Percentiles rank a stretch among this genome's conserved stretches.
phyloP scores from a whole-genome alignment of 2,113 vertebrate genomes.

The Cairina moschata region DNA sequence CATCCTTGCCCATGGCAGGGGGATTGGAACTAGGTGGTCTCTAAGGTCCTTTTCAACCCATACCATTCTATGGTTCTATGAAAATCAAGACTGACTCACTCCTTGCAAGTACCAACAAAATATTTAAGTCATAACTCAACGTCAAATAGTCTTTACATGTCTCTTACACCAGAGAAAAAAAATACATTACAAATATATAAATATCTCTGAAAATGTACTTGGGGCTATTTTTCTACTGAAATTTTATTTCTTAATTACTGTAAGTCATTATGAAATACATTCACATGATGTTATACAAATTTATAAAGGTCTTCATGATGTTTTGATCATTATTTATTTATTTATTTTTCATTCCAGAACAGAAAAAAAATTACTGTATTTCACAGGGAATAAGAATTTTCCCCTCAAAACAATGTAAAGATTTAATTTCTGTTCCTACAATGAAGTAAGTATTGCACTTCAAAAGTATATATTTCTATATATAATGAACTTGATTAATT shows the following conservation, averaged over 20 bases:
- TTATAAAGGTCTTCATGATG: neutral
- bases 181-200: neutral
- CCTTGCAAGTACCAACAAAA: neutral
- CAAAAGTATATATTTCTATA: neutral
- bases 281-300: neutral
- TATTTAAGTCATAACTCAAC: neutral
- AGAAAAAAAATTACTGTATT: accelerated
- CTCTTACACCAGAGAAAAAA: neutral
- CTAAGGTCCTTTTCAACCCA: too few species aligned
- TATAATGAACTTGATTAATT: neutral
- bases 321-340: neutral
- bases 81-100: neutral
- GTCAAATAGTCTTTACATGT: neutral
- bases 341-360: neutral
- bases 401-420: neutral
- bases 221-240: neutral
- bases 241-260: neutral
- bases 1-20: too few species aligned
- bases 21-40: too few species aligned
- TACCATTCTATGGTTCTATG: neutral
- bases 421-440: neutral
- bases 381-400: neutral
- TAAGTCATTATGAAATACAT: neutral
- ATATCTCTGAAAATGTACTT: neutral
- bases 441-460: neutral